Evolutionary conservation across 1,140 invertebrate species (phyloP).

Genomic region (Melitaea cinxia): DNA sequence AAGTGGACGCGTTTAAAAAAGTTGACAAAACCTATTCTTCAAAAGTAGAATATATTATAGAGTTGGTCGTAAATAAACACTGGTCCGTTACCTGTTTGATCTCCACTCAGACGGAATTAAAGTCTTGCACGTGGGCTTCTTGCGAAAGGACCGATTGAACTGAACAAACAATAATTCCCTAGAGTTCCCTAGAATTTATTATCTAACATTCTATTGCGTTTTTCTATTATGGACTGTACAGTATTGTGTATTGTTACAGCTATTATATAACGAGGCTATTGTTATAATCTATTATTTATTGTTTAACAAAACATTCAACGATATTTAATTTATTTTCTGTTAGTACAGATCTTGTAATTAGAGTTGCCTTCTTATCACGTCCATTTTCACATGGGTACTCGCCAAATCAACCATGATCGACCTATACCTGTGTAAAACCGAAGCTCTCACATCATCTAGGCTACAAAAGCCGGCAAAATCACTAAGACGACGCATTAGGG

Average conservation of each 20-base stretch:
- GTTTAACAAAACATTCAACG: too few relatives aligned
- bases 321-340: too few relatives aligned
- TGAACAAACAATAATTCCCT: constrained; percentile 11
- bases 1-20: too few relatives aligned
- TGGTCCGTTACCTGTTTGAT: constrained; percentile 11
- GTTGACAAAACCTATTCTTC: constrained; percentile 1
- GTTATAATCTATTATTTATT: background rate
- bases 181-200: background rate
- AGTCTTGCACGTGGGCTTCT: constrained; percentile 6
- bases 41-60: constrained; percentile 16
- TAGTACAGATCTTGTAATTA: too few relatives aligned
- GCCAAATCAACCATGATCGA: too few relatives aligned
- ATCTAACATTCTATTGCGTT: background rate
- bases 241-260: background rate
- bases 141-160: constrained; percentile 3
- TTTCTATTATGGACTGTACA: background rate
- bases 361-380: too few relatives aligned
- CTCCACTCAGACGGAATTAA: constrained; percentile 30
- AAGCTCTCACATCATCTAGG: too few relatives aligned
- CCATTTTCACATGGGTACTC: too few relatives aligned
- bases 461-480: too few relatives aligned
- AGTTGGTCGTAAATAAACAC: constrained; percentile 9
- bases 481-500: too few relatives aligned
- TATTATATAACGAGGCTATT: background rate
- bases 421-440: too few relatives aligned